These are phyloP conservation scores for Sepiola atlantica DNA, from an alignment of 2,888 invertebrate genomes.

Conservation along the genomic window DNA sequence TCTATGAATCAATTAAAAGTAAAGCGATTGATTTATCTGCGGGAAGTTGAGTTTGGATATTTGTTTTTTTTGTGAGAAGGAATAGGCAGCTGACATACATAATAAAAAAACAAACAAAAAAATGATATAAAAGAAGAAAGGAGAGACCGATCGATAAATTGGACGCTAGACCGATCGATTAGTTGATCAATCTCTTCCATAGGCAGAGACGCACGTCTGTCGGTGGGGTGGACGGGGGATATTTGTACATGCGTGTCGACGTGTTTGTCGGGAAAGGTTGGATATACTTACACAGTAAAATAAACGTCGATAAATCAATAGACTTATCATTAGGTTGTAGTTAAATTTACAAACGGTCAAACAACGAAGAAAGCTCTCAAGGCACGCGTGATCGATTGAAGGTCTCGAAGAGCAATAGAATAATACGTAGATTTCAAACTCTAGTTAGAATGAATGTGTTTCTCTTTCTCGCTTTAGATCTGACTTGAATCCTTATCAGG, in stretches of 20 bases:
- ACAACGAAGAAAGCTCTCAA: not conserved
- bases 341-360: constrained; percentile 8
- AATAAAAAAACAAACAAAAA: not conserved
- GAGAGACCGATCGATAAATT: not conserved
- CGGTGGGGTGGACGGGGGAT: not conserved
- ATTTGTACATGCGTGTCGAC: not conserved
- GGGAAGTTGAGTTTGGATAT: not conserved
- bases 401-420: not conserved
- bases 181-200: not conserved
- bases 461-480: too few species aligned
- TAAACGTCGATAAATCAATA: not conserved
- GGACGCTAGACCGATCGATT: not conserved
- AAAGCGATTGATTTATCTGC: not conserved
- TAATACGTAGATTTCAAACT: not conserved
- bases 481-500: too few species aligned
- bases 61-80: not conserved
- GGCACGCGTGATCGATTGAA: not conserved
- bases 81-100: not conserved
- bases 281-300: not conserved
- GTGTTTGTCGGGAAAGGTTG: not conserved
- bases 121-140: too few species aligned
- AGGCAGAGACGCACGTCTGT: not conserved
- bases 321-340: not conserved
- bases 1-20: constrained; percentile 21
- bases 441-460: too few species aligned